Evolutionary conservation across 53 echinoderm and acorn worm species (phyloP), one percentile per base, ranked within the genome.

Genomic region (Zoroaster sp.): DNA sequence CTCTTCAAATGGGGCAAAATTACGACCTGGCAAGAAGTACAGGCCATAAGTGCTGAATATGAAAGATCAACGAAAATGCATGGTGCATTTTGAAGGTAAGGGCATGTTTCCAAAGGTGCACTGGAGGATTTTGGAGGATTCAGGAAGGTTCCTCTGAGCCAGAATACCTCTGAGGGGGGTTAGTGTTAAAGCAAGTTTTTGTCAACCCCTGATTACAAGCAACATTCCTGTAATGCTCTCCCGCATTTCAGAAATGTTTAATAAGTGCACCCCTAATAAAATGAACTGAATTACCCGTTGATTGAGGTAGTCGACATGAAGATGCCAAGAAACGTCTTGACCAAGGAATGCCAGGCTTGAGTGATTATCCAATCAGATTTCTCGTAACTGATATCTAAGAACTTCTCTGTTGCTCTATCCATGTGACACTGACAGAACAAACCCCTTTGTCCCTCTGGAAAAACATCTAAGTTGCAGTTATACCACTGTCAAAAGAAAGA

Each of bases 321-420:
- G 74, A 95, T 86, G 5, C 90, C 74, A 12, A 95, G 72, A 31
- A 89, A 73, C 2, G 85, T 63, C 59, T 94, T 97, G 35, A 88
- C 92, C 53, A 95, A 13, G 17, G 89, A 90, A 63, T 97, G 92
- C 92, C 94, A 93, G 71, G 94, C 72, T 34, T 97, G 95, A 15
- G 94, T 97, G 25, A 95, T 43, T 14, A 95, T 53, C 97, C 97
- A 97, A 46, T 94, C 93, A 36, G 95, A 97, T 75, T 97, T 94
- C 69, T 94, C 92, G 51, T 97, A 95, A 55, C 94, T 89, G 18
- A 34, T 20, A 43, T 97, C 94, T 2, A 97, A 89, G 75, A 97
- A 97, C 35, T 39, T 13, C 45, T 88, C 83, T 4, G 97, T 95
- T 4, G 70, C 91, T 31, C 20, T 49, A 69, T 97, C 97, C 28